Evolutionary conservation across 2,888 invertebrate species (phyloP).

Genomic region (Zele albiditarsus): DNA sequence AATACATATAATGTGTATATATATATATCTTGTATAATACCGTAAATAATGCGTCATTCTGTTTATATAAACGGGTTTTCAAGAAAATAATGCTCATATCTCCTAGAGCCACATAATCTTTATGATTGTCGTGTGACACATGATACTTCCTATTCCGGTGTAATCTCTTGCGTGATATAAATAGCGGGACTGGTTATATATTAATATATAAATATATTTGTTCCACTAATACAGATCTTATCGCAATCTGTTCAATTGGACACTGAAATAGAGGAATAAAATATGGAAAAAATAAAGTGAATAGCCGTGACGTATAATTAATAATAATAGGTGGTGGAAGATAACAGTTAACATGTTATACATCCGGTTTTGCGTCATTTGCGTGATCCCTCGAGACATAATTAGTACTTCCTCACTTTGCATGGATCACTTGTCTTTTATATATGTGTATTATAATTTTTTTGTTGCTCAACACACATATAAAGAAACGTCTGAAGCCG

Average conservation of each 20-base stretch:
- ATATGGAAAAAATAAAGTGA: neutral
- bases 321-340: constrained; percentile 5
- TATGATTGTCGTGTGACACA: constrained; percentile 26
- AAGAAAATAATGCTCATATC: neutral
- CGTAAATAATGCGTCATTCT: neutral
- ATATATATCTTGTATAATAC: neutral
- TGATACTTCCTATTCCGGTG: constrained; percentile 25
- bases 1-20: neutral
- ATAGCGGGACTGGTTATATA: neutral
- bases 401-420: constrained; percentile 52
- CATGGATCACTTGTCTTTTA: constrained; percentile 33
- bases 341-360: constrained; percentile 22
- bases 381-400: constrained; percentile 46
- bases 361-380: constrained; percentile 44
- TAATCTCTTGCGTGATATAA: constrained; percentile 23
- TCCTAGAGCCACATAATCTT: neutral
- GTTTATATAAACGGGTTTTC: constrained; percentile 15
- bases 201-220: neutral
- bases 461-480: neutral
- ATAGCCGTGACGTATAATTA: neutral
- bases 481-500: neutral
- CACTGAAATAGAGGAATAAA: neutral
- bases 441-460: constrained; percentile 9
- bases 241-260: neutral
- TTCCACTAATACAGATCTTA: neutral